phyloP scores from a whole-genome alignment of 2,888 invertebrate genomes.

The Ganaspis brasiliensis region DNA sequence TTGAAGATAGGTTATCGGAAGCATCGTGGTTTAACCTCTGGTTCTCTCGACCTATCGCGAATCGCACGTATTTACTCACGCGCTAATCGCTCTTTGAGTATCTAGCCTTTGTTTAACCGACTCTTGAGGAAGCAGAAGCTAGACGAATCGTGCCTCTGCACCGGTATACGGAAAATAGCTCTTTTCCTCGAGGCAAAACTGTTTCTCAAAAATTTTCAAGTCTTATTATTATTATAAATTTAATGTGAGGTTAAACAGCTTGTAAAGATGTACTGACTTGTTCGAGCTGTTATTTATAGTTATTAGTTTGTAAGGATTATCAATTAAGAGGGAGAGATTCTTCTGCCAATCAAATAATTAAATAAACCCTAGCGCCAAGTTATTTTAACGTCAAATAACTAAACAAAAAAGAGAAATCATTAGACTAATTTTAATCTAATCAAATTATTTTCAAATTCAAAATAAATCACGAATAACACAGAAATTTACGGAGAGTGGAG shows the following conservation, averaged over 20 bases:
- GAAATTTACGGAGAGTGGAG: too few species aligned
- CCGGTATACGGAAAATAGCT: neutral
- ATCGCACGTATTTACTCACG: slow-evolving; percentile 77
- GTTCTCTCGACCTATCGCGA: slow-evolving; percentile 65
- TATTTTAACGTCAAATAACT: too few species aligned
- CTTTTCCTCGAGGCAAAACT: neutral
- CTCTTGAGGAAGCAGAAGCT: slow-evolving; percentile 52
- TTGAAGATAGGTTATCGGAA: slow-evolving; percentile 71
- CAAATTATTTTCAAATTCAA: too few species aligned
- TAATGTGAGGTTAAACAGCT: neutral
- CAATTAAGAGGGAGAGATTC: too few species aligned
- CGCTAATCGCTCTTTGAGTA: slow-evolving; percentile 75
- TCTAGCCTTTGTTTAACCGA: slow-evolving; percentile 60
- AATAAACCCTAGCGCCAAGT: too few species aligned
- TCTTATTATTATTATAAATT: neutral
- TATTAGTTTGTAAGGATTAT: too few species aligned
- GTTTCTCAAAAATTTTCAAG: neutral
- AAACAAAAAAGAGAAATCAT: too few species aligned
- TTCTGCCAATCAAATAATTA: too few species aligned
- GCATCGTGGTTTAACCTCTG: slow-evolving; percentile 67
- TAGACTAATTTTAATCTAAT: too few species aligned
- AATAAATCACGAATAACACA: too few species aligned
- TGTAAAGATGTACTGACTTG: neutral
- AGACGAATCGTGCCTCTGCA: neutral
- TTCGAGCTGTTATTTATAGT: neutral